A percentile compares a stretch with the other conserved stretches of the same genome.
These are phyloP conservation scores for Drosophila teissieri DNA, from an alignment of 1,140 invertebrate species.

Conservation along the genomic window DNA sequence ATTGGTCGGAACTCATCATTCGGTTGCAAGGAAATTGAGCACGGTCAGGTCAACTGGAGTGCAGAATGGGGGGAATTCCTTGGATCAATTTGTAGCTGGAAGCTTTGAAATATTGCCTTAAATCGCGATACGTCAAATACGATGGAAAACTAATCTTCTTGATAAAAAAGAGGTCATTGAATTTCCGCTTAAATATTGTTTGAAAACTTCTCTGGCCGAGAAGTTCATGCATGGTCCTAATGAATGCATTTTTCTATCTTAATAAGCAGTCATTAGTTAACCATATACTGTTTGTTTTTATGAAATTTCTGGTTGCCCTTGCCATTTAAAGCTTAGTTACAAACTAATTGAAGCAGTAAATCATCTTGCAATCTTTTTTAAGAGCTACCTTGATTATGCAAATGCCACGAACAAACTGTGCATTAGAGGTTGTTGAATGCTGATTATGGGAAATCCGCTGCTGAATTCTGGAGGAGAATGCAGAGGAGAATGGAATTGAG, in stretches of 20 bases:
- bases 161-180: not conserved
- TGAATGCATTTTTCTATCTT: not conserved
- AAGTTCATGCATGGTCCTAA: not conserved
- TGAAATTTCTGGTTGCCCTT: too few species aligned
- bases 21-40: constrained; percentile 33
- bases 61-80: constrained; percentile 1
- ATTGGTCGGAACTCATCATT: constrained; percentile 49
- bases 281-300: not conserved
- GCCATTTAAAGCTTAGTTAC: too few species aligned
- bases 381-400: constrained; percentile 3
- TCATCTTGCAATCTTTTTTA: not conserved
- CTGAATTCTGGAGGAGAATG: not conserved
- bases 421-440: constrained; percentile 1
- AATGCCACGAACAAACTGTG: not conserved
- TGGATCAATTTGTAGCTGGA: constrained; percentile 6
- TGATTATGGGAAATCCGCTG: constrained; percentile 11
- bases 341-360: not conserved
- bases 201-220: not conserved
- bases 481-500: constrained; percentile 10
- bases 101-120: constrained; percentile 23
- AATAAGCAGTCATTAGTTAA: not conserved
- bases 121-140: not conserved
- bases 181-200: not conserved
- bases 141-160: not conserved
- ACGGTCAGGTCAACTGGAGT: not conserved